phyloP scores from a whole-genome alignment of 2,797 vertebrate genomes.

The Clamator glandarius region DNA sequence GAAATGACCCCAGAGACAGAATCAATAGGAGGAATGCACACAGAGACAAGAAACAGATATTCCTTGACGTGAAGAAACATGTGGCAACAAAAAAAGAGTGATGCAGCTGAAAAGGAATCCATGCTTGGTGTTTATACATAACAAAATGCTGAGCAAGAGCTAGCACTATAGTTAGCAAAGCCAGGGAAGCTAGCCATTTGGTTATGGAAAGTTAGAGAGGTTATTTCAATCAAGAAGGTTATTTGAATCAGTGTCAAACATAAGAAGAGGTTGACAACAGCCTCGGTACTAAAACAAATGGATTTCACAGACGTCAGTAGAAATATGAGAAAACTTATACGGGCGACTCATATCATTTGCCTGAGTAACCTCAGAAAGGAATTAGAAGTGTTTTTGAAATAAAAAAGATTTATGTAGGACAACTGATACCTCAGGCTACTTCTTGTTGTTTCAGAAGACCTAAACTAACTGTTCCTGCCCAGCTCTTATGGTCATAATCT shows the following conservation, averaged over 20 bases:
- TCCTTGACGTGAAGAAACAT: conserved; percentile 8
- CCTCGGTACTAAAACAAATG: neutral
- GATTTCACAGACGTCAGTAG: neutral
- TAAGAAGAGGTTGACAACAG: neutral
- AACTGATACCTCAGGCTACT: neutral
- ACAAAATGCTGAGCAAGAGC: conserved; percentile 57
- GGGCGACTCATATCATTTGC: neutral
- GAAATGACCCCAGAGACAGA: neutral
- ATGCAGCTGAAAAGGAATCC: conserved; percentile 53
- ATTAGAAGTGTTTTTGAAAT: conserved; percentile 9
- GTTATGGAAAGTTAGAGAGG: neutral
- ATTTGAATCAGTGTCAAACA: conserved; percentile 20
- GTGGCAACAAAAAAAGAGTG: conserved; percentile 35
- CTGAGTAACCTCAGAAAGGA: conserved; percentile 19
- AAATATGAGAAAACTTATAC: neutral
- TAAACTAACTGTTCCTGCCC: conserved; percentile 7
- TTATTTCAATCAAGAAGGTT: conserved; percentile 18
- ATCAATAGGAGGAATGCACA: conserved; percentile 9
- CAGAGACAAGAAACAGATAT: conserved; percentile 25
- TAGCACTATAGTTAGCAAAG: conserved; percentile 27
- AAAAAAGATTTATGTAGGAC: conserved; percentile 31
- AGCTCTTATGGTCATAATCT: neutral
- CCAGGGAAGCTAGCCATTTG: neutral
- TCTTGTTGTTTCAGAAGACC: conserved; percentile 22
- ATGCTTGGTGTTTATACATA: conserved; percentile 45